Percentiles rank a stretch among this genome's conserved stretches.
Evolutionary conservation across 1,140 invertebrate species (phyloP).

Genomic region (Drosophila oshimai): DNA sequence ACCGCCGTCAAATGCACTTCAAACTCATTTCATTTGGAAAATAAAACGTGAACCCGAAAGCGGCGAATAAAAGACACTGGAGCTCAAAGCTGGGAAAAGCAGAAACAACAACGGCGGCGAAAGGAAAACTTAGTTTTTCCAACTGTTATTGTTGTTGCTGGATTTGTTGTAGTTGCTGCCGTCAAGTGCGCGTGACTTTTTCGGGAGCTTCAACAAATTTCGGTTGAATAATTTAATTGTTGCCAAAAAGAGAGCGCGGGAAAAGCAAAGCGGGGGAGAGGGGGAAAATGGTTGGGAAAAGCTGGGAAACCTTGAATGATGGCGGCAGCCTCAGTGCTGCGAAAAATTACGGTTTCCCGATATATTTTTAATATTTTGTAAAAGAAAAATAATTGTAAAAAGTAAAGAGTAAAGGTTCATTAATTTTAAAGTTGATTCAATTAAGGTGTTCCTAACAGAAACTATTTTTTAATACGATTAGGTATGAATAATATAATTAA

Average conservation of each 20-base stretch:
- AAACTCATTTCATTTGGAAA: conserved; percentile 81
- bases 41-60: conserved; percentile 69
- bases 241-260: conserved; percentile 47
- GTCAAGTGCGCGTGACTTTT: conserved; percentile 78
- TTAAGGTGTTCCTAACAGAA: no score
- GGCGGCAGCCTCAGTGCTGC: conserved; percentile 4
- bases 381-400: no score
- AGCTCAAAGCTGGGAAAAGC: conserved; percentile 32
- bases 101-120: conserved; percentile 27
- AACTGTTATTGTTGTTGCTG: conserved; percentile 35
- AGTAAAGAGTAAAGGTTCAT: no score
- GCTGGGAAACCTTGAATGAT: conserved; percentile 2
- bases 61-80: conserved; percentile 67
- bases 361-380: neutral
- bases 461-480: no score
- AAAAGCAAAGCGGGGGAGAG: neutral
- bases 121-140: conserved; percentile 57
- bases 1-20: conserved; percentile 73
- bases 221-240: conserved; percentile 78
- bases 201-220: conserved; percentile 70
- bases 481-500: no score
- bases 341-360: neutral
- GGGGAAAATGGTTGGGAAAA: neutral
- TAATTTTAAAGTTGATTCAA: neutral
- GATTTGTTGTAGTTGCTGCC: conserved; percentile 33